Evolutionary conservation across 2,888 invertebrate species (phyloP).

Genomic region (Chromoteleia sp.): DNA sequence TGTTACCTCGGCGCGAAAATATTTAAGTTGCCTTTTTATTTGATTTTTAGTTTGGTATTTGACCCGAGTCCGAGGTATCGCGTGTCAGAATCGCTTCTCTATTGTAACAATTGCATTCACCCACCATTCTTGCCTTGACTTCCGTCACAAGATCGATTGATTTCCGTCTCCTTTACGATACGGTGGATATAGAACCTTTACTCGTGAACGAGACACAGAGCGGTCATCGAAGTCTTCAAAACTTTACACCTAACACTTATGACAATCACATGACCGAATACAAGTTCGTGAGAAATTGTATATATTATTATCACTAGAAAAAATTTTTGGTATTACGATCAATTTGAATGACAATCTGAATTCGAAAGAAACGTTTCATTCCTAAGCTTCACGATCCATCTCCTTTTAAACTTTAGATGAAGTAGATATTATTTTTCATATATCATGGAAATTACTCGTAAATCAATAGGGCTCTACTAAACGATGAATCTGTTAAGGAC

Average conservation of each 20-base stretch:
- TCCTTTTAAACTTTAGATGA: no score
- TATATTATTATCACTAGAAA: no score
- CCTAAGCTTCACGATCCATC: no score
- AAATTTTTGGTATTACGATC: no score
- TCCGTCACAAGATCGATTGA: constrained; percentile 78
- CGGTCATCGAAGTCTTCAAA: constrained; percentile 39
- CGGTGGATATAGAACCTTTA: constrained; percentile 72
- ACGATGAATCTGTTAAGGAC: no score
- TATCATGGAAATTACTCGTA: no score
- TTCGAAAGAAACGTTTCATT: no score
- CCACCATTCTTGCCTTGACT: constrained; percentile 71
- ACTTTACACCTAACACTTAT: constrained; percentile 47
- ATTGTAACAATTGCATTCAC: constrained; percentile 73
- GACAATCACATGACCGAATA: no score
- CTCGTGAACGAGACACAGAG: not conserved
- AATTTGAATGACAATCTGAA: no score
- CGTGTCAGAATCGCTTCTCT: constrained; percentile 52
- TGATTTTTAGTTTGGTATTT: constrained; percentile 29
- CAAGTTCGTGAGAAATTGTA: no score
- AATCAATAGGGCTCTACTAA: no score
- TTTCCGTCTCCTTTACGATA: constrained; percentile 76
- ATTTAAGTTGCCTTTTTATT: not conserved
- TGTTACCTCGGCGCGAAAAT: not conserved
- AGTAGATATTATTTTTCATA: no score
- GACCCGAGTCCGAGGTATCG: constrained; percentile 45